Evolutionary conservation across 2,888 invertebrate genomes (phyloP).

Genomic region (Melinaea menophilus): DNA sequence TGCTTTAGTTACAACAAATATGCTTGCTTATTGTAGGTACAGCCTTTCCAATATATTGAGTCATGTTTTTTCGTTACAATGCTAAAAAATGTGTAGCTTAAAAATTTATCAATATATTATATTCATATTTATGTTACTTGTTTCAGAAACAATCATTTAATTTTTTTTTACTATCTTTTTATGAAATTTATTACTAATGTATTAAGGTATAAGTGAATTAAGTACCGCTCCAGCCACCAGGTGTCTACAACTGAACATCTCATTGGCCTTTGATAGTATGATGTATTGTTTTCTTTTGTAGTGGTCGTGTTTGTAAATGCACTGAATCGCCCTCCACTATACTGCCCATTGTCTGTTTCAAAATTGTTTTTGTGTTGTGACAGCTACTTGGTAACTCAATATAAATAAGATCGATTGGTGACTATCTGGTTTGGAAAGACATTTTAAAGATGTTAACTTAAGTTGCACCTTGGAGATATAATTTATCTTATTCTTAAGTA

Average conservation of each 20-base stretch:
- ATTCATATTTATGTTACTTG: no score
- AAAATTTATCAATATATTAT: no score
- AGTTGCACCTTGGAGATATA: background rate
- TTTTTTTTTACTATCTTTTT: no score
- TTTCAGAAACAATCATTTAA: no score
- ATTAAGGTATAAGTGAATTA: no score
- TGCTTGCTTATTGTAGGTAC: conserved; percentile 44
- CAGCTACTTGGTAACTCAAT: conserved; percentile 47
- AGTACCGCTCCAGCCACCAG: conserved; percentile 20
- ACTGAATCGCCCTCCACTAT: conserved; percentile 33
- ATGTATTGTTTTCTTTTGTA: conserved; percentile 32
- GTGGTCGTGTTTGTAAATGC: conserved; percentile 31
- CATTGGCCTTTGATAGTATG: conserved; percentile 28
- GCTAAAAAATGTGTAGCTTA: no score
- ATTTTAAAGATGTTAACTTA: conserved; percentile 22
- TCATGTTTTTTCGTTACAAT: conserved; percentile 12
- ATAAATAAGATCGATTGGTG: conserved; percentile 52
- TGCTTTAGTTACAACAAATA: conserved; percentile 56
- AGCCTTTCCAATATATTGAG: conserved; percentile 37
- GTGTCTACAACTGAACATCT: conserved; percentile 26
- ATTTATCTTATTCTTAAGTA: conserved; percentile 12
- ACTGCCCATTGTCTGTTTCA: conserved; percentile 30
- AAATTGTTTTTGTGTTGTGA: conserved; percentile 44
- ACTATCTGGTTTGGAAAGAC: conserved; percentile 34
- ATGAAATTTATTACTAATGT: no score